Conservation (phyloP, 2,888 invertebrate genomes). For the Cinara cedri region DNA sequence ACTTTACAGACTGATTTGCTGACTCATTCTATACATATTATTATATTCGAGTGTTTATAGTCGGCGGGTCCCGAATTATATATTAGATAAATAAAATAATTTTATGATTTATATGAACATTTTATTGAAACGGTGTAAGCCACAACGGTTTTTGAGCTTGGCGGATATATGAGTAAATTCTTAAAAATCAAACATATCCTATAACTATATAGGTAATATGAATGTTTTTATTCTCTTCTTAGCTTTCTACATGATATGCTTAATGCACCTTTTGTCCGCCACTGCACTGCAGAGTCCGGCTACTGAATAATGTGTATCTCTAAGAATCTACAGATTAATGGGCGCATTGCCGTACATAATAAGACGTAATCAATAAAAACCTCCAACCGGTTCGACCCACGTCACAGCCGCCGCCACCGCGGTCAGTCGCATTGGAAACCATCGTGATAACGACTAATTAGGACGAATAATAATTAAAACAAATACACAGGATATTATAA, state of each 20-base stretch:
- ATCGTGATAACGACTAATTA: conserved; percentile 45
- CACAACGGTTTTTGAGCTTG: background rate
- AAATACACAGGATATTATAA: background rate
- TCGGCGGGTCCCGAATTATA: background rate
- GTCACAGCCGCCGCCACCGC: background rate
- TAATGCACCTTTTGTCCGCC: background rate
- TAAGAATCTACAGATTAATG: conserved; percentile 31
- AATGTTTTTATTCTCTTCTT: conserved; percentile 21
- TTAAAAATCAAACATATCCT: conserved; percentile 19
- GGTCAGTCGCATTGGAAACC: conserved; percentile 12
- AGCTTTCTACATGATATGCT: background rate
- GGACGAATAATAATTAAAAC: conserved; percentile 38
- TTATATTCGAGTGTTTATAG: background rate
- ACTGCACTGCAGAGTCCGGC: background rate
- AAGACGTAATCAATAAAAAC: conserved; percentile 28
- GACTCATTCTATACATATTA: background rate
- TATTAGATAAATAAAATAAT: conserved; percentile 13
- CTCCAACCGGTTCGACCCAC: conserved; percentile 48
- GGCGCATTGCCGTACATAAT: background rate
- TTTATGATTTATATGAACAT: background rate
- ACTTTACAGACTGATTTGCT: background rate
- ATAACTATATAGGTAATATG: background rate
- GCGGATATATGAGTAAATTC: background rate
- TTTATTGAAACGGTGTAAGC: background rate
- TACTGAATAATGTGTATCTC: conserved; percentile 33